These are phyloP conservation scores for Nephrotoma flavescens DNA, from an alignment of 2,888 invertebrate species.

Conservation along the genomic window DNA sequence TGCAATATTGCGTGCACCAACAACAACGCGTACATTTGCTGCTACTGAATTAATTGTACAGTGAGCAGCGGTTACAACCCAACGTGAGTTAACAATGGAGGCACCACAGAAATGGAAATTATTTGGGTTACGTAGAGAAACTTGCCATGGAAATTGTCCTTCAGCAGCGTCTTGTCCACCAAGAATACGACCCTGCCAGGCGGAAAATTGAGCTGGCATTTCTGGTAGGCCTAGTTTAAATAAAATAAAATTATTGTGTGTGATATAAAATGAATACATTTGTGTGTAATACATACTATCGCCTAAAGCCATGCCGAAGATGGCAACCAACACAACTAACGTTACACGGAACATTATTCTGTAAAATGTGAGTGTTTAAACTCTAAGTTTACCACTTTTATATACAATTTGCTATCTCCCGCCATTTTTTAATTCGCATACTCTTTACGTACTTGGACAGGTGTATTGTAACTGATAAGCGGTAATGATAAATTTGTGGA, in stretches of 20 bases:
- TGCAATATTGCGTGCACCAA: not conserved
- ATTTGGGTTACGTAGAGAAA: conserved; percentile 5
- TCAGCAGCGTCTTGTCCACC: conserved; percentile 4
- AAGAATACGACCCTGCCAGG: conserved; percentile 9
- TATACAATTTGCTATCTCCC: not conserved
- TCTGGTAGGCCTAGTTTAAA: not conserved
- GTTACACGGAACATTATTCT: not conserved
- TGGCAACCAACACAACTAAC: not conserved
- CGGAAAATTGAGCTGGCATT: not conserved
- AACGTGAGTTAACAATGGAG: not conserved
- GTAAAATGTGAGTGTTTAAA: not conserved
- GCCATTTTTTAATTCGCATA: too few species aligned
- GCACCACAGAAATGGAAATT: conserved; percentile 1
- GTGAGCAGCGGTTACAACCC: not conserved
- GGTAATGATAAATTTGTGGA: too few species aligned
- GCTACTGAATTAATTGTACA: not conserved
- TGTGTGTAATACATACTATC: not conserved
- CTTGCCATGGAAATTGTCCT: conserved; percentile 8
- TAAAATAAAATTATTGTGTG: not conserved
- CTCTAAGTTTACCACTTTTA: not conserved
- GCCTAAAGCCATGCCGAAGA: not conserved
- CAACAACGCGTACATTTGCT: not conserved
- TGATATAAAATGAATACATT: not conserved
- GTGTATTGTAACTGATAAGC: not conserved
- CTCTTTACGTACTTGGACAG: too few species aligned